Conservation (phyloP, 2,113 vertebrate genomes). For the Plecturocebus donacophilus region DNA sequence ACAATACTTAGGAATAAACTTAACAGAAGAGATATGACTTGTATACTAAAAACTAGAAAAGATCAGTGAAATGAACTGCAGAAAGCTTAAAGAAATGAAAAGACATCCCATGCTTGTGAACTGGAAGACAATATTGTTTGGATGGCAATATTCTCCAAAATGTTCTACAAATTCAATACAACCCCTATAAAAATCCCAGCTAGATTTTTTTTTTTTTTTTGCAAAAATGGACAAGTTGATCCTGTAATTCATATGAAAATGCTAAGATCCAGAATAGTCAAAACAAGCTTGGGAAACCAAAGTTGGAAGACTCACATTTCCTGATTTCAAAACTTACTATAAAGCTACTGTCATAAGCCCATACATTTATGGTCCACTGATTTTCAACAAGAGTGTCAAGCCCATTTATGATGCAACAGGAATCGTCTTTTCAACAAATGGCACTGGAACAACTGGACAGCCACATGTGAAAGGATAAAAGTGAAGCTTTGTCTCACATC, state of each 20-base stretch:
- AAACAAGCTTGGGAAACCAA: background rate
- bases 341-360: background rate
- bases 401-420: background rate
- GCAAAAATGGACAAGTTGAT: background rate
- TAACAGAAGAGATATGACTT: background rate
- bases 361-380: background rate
- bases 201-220: background rate
- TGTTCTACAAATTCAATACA: background rate
- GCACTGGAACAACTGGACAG: background rate
- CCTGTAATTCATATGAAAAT: background rate
- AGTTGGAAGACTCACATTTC: background rate
- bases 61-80: background rate
- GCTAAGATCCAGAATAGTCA: background rate
- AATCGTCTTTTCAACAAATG: background rate
- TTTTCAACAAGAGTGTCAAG: background rate
- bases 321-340: background rate
- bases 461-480: background rate
- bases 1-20: background rate
- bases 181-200: background rate
- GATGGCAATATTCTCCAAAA: background rate
- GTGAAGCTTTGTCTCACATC: background rate
- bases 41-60: background rate
- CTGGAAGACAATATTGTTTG: background rate
- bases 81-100: background rate
- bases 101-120: background rate